Evolutionary conservation across 1,140 invertebrate species (phyloP).

Genomic region (Microplitis mediator): DNA sequence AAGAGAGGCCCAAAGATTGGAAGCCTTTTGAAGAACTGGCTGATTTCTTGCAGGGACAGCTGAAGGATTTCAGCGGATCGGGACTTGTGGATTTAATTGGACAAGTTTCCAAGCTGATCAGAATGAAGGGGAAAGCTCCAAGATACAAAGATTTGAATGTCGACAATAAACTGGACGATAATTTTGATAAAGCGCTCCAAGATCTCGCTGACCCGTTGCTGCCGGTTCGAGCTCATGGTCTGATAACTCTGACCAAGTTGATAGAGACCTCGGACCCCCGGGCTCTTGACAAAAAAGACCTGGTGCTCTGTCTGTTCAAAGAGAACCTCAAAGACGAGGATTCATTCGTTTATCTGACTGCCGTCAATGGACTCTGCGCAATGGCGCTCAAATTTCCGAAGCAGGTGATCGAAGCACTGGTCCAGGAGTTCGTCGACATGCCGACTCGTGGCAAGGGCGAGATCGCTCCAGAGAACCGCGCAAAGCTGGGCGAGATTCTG

Average conservation of each 20-base stretch:
- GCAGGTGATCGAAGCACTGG: conserved; percentile 70
- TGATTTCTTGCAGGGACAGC: conserved; percentile 52
- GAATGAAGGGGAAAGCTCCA: conserved; percentile 54
- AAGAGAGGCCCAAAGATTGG: conserved; percentile 45
- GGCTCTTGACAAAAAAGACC: conserved; percentile 69
- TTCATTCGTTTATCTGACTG: conserved; percentile 82
- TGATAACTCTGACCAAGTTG: conserved; percentile 75
- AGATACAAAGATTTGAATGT: conserved; percentile 46
- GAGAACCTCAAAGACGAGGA: conserved; percentile 79
- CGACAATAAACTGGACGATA: conserved; percentile 46
- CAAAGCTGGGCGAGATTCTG: conserved; percentile 84
- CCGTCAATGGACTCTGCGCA: conserved; percentile 76
- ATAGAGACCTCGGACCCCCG: conserved; percentile 71
- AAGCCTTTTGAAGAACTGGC: conserved; percentile 58
- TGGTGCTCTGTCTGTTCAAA: conserved; percentile 74
- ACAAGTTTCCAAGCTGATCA: conserved; percentile 60
- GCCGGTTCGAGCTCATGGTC: conserved; percentile 80
- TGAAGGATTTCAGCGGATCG: conserved; percentile 32
- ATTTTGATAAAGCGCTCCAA: conserved; percentile 69
- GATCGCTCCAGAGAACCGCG: conserved; percentile 66
- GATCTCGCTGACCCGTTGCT: conserved; percentile 76
- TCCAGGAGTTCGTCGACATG: conserved; percentile 66
- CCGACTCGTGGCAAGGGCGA: conserved; percentile 53
- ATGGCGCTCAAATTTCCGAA: conserved; percentile 71
- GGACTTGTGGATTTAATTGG: conserved; percentile 42